phyloP scores from a whole-genome alignment of 2,113 vertebrate species.

The Maccullochella peelii region DNA sequence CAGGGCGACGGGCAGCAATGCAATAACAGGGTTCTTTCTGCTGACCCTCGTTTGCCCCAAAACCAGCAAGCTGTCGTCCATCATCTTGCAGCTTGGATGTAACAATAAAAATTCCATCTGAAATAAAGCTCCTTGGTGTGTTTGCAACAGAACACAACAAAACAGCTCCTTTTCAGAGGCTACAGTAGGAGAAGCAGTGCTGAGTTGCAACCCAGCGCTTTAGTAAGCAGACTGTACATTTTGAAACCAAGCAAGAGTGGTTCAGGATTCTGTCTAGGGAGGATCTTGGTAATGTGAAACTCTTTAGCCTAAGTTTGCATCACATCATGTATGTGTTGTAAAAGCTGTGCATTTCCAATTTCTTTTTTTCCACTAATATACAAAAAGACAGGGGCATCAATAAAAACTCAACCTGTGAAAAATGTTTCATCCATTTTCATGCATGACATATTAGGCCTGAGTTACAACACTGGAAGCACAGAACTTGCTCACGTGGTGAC shows the following conservation, averaged over 20 bases:
- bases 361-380: not conserved
- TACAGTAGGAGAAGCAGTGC: constrained; percentile 30
- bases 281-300: constrained; percentile 49
- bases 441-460: constrained; percentile 26
- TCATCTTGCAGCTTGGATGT: constrained; percentile 23
- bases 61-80: constrained; percentile 53
- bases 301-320: constrained; percentile 40
- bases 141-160: constrained; percentile 17
- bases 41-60: constrained; percentile 54
- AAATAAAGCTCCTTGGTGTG: constrained; percentile 40
- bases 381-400: not conserved
- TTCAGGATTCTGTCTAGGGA: constrained; percentile 53
- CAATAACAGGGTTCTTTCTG: constrained; percentile 44
- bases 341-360: constrained; percentile 27
- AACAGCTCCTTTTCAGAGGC: constrained; percentile 30
- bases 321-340: constrained; percentile 32
- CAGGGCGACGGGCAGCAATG: constrained; percentile 39
- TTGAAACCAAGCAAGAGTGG: constrained; percentile 38
- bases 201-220: constrained; percentile 40
- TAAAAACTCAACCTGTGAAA: too few species aligned
- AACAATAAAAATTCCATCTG: constrained; percentile 40
- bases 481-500: constrained; percentile 32
- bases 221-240: constrained; percentile 45
- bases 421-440: too few species aligned
- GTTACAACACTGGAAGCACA: constrained; percentile 26